Percentiles rank a stretch among this genome's conserved stretches.
These are phyloP conservation scores for Pristionchus japonicus DNA, from an alignment of 2,888 invertebrate genomes.

Conservation along the genomic window DNA sequence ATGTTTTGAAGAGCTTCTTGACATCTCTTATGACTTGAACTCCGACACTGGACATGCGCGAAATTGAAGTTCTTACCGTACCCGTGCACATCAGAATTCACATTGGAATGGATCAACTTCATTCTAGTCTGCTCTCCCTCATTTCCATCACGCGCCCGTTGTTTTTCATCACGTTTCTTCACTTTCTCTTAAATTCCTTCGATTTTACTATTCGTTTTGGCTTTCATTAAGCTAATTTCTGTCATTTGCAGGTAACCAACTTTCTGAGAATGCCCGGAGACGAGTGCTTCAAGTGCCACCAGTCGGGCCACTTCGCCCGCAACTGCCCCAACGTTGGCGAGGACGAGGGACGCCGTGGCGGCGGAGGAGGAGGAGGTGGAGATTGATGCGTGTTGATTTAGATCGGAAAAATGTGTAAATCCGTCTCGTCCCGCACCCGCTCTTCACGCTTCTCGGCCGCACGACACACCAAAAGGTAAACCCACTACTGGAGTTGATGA, in stretches of 20 bases:
- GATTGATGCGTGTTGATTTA: too few relatives aligned
- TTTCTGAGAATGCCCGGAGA: conserved; percentile 46
- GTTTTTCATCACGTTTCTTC: neutral
- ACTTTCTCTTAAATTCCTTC: neutral
- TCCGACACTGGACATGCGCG: too few relatives aligned
- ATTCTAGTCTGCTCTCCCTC: neutral
- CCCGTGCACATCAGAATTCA: conserved; percentile 33
- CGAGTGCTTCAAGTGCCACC: conserved; percentile 70
- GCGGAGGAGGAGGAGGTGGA: too few relatives aligned
- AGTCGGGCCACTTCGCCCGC: conserved; percentile 68
- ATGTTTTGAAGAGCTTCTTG: neutral
- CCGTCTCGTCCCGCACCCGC: too few relatives aligned
- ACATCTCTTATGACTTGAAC: too few relatives aligned
- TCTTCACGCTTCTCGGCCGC: too few relatives aligned
- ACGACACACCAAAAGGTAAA: too few relatives aligned
- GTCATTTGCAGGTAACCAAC: neutral
- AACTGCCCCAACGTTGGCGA: too few relatives aligned
- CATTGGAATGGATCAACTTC: neutral
- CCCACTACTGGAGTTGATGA: too few relatives aligned
- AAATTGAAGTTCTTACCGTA: conserved; percentile 36
- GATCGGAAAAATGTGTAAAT: too few relatives aligned
- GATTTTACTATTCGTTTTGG: neutral
- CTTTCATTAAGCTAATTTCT: neutral
- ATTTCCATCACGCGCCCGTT: neutral
- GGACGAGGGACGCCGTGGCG: too few relatives aligned